Evolutionary conservation across 2,797 vertebrate genomes (phyloP).

Genomic region (Sebastes cheni): DNA sequence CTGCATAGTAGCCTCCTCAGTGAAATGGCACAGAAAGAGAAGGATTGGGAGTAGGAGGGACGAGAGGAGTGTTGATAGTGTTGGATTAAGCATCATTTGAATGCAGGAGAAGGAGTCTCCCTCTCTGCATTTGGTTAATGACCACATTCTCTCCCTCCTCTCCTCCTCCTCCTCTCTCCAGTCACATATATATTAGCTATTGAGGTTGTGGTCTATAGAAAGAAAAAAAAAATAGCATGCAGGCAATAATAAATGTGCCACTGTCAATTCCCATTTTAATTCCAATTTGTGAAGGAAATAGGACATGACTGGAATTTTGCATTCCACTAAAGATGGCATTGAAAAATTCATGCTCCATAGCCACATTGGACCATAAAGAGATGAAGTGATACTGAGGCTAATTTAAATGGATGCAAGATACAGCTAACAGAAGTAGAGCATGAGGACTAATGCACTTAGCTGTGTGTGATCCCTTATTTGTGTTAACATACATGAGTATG

Average conservation of each 20-base stretch:
- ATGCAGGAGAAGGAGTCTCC: constrained; percentile 63
- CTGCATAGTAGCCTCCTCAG: constrained; percentile 40
- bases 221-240: constrained; percentile 9
- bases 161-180: constrained; percentile 3
- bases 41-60: constrained; percentile 46
- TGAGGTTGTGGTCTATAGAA: constrained; percentile 3
- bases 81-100: constrained; percentile 68
- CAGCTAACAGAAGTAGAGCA: background rate
- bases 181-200: constrained; percentile 37
- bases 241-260: constrained; percentile 37
- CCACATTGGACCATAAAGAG: constrained; percentile 10
- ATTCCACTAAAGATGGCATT: constrained; percentile 26
- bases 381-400: constrained; percentile 18
- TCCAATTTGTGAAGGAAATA: constrained; percentile 46
- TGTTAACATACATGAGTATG: constrained; percentile 11
- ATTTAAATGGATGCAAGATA: constrained; percentile 17
- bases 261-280: constrained; percentile 40
- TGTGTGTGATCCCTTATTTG: background rate
- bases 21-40: constrained; percentile 45
- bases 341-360: constrained; percentile 36
- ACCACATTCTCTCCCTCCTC: constrained; percentile 46
- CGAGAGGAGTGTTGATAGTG: constrained; percentile 55
- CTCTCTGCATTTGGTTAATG: constrained; percentile 65
- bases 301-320: constrained; percentile 37
- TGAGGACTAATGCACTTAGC: constrained; percentile 2